Conservation (phyloP, 1,140 invertebrate species). For the Planococcus citri region DNA sequence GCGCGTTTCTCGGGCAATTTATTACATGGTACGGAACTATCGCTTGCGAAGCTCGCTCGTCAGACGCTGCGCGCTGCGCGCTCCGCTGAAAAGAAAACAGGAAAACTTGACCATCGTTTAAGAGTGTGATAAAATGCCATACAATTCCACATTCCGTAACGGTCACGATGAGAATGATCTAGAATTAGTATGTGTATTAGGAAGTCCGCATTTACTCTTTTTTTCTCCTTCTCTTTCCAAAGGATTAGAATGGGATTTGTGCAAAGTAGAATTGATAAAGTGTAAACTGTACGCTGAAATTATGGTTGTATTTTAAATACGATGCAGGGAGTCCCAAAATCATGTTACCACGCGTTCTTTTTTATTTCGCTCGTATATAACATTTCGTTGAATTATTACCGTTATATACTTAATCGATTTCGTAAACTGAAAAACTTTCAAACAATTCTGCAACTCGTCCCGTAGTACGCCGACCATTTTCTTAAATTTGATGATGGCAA, state of each 20-base stretch:
- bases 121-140: not conserved
- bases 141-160: not conserved
- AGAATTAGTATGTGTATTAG: not conserved
- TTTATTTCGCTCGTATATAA: no score
- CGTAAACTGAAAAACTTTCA: not conserved
- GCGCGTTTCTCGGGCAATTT: no score
- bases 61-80: no score
- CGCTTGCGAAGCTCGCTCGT: no score
- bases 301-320: slow-evolving; percentile 8
- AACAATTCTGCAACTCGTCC: not conserved
- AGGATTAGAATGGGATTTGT: not conserved
- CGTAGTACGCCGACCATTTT: not conserved
- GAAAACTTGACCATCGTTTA: not conserved
- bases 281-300: not conserved
- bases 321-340: not conserved
- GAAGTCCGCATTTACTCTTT: not conserved
- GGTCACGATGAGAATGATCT: not conserved
- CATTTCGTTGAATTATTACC: not conserved
- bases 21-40: no score
- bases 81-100: not conserved
- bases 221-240: not conserved
- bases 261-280: not conserved
- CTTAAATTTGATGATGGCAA: not conserved
- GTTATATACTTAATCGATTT: not conserved
- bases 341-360: not conserved